Base-by-base conservation (phyloP, 1,140 invertebrate species). In the Pantala flavescens region DNA sequence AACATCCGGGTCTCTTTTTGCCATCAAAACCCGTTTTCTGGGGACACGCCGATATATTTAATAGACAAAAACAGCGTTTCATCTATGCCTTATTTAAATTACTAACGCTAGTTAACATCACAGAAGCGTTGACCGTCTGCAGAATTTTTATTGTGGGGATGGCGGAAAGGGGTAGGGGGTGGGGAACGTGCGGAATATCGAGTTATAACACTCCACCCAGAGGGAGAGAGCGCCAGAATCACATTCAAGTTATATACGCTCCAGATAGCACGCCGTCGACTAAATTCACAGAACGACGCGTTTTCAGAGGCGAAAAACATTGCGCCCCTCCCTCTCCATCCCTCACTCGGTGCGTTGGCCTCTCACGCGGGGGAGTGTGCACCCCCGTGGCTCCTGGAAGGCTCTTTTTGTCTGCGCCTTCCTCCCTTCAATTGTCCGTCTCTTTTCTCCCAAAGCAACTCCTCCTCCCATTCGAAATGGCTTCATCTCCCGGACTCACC, bases 271-370 rank as follows among this genome's bases (percentile, higher is more conserved):
- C 49, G 49, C 49, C 16, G 49, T 19, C 16, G 49, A 21, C 3
- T 63, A 63, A 63, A 63, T 63, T 63, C 49, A 63, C 49, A 63
- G 49, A 63, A 21, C 16, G 49, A 63, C 49, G 49, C 49, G 49
- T 63, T 63, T 63, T 63, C 49, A 63, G 49, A 63, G 49, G 49
- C 49, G 49, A 63, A 63, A 36, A 36, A 63, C 49, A 63, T 63
- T 7, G 49, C n/a, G 49, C 49, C 49, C 14, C n/a, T 63, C 49
- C 12, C 49, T 12, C 49, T 19, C 5, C n/a, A 63, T 63, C 49
- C 49, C 49, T 19, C 49, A 36, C 28, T 36, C 28, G 9, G 28
- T 36, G 28, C 28, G 28, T 36, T 36, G 28, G 28, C 28, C 28
- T 36, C 28, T 36, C 28, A 36, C 28, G 28, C 28, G 28, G 28